These are phyloP conservation scores for Dendrolimus kikuchii DNA, from an alignment of 1,140 invertebrate species.

Conservation along the genomic window DNA sequence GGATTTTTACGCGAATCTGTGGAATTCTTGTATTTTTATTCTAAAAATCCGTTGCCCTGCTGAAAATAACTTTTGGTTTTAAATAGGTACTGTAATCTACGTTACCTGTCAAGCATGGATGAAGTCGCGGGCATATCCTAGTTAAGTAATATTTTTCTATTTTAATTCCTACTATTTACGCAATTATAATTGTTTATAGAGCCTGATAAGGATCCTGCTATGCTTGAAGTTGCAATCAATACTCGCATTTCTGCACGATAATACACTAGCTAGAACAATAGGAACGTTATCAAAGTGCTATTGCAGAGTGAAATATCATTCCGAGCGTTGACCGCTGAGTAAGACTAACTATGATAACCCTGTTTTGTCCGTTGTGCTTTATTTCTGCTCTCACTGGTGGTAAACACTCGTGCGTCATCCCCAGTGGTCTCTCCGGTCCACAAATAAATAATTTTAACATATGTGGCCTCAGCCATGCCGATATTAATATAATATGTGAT, in stretches of 20 bases:
- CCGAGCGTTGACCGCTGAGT: constrained; percentile 44
- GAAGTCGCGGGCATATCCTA: too few species aligned
- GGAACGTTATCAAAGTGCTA: constrained; percentile 36
- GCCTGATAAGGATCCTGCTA: constrained; percentile 16
- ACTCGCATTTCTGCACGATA: constrained; percentile 17
- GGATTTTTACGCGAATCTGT: too few species aligned
- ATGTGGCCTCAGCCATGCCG: constrained; percentile 18
- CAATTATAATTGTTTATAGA: background rate
- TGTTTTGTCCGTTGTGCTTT: constrained; percentile 36
- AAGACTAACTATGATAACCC: constrained; percentile 42
- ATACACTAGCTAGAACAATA: constrained; percentile 30
- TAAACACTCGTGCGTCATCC: constrained; percentile 59
- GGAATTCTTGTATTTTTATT: too few species aligned
- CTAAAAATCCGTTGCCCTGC: too few species aligned
- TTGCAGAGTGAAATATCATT: constrained; percentile 34
- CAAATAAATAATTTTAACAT: constrained; percentile 43
- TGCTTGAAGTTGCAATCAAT: constrained; percentile 21
- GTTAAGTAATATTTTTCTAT: too few species aligned
- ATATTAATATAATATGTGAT: constrained; percentile 10
- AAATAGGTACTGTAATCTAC: too few species aligned
- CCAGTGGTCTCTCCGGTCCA: constrained; percentile 42
- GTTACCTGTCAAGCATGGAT: too few species aligned
- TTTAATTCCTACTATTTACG: too few species aligned
- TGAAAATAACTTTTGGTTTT: too few species aligned
- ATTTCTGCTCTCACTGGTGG: constrained; percentile 56